Evolutionary conservation across 2,888 invertebrate genomes (phyloP), one percentile per base, ranked within the genome.

Genomic region (Sussaba pulchella): DNA sequence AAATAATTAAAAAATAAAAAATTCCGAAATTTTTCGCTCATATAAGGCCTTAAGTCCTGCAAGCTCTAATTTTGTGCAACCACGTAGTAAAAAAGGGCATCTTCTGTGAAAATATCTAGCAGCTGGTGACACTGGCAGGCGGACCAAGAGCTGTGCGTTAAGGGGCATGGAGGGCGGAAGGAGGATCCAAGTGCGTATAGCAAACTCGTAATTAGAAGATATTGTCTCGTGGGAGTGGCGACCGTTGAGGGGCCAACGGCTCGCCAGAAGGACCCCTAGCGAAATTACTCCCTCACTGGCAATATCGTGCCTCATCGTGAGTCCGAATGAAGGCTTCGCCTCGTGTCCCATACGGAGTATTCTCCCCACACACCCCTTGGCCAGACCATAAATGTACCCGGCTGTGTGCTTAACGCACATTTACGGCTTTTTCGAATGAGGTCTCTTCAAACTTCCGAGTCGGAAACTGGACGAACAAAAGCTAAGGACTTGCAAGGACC

Each of bases 191-290:
- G 75, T 77, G 66, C 69, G 64, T 64, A 39, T 74, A 47, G 76
- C 63, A 70, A 82, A 78, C 72, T 84, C 73, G 52, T 81, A 84
- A 83, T 84, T 81, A 54, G 54, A 81, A 84, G 39, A 81, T 80
- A 84, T 71, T 71, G 73, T 78, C 78, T 57, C 24, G 50, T 64
- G 75, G 73, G 78, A 79, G 61, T 57, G 75, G n/a, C 17, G 21
- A 79, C 36, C 63, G 50, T 64, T 71, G 39, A 57, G 52, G 19
- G 59, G 50, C 41, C 54, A 43, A 19, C 24, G 31, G 31, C 54
- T 50, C 61, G 19, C 31, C 31, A 72, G 43, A 36, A 63, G 63
- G 67, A 26, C 39, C 52, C 5, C 66, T 19, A 17, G 47, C 47
- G 21, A 73, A 70, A 74, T 64, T 52, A 41, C 52, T 39, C 67